A percentile compares a stretch with the other conserved stretches of the same genome.
These are phyloP conservation scores for Cichladusa arquata DNA, from an alignment of 2,113 vertebrate species.

Conservation along the genomic window DNA sequence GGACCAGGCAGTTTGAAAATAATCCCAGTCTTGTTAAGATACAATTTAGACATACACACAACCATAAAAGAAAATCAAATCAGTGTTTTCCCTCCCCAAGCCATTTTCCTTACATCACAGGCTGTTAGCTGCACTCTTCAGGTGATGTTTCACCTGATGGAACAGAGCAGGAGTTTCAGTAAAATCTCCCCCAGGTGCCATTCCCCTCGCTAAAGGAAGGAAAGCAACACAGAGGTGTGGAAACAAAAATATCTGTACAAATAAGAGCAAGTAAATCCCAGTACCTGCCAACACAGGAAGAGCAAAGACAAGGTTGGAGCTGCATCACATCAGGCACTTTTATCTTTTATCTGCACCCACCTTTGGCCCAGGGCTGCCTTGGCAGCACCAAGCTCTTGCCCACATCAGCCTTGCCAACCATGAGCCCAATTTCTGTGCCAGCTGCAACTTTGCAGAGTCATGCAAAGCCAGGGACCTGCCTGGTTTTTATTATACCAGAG, in stretches of 20 bases:
- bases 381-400: neutral
- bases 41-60: accelerated
- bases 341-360: neutral
- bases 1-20: neutral
- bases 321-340: neutral
- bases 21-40: neutral
- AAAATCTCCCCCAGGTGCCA: neutral
- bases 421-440: accelerated
- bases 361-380: neutral
- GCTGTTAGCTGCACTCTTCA: neutral
- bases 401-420: accelerated
- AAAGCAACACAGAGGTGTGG: neutral
- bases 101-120: neutral
- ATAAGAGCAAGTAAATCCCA: neutral
- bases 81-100: neutral
- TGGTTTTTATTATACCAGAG: accelerated
- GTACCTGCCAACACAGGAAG: neutral
- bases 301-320: neutral
- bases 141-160: neutral
- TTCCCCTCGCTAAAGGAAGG: neutral
- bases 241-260: neutral
- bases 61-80: neutral
- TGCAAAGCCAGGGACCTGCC: neutral
- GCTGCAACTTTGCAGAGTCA: neutral
- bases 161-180: neutral